Conservation (phyloP, 2,888 invertebrate species). For the Cepaea hortensis region DNA sequence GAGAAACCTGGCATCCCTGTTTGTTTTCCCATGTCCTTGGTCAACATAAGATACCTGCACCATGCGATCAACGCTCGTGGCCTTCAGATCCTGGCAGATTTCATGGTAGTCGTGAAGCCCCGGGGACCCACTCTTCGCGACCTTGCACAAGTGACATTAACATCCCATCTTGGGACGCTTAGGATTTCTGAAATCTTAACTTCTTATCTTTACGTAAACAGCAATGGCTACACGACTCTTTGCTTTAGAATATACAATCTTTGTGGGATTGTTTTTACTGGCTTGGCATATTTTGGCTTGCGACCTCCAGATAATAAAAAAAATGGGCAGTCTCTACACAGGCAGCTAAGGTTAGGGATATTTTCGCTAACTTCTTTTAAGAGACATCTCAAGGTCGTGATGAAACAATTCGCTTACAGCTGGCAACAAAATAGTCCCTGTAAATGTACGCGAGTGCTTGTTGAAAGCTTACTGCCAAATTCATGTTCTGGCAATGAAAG, state of each 20-base stretch:
- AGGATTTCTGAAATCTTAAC: too few relatives aligned
- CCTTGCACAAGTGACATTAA: background rate
- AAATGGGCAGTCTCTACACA: too few relatives aligned
- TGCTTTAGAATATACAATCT: too few relatives aligned
- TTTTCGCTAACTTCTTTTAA: background rate
- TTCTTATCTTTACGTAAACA: too few relatives aligned
- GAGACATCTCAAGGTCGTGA: background rate
- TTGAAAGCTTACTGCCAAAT: too few relatives aligned
- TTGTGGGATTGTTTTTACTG: too few relatives aligned
- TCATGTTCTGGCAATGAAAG: too few relatives aligned
- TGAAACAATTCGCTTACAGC: background rate
- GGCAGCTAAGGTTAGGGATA: background rate
- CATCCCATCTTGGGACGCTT: background rate
- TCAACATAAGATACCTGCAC: constrained; percentile 9
- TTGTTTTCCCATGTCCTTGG: constrained; percentile 9
- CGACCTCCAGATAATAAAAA: too few relatives aligned
- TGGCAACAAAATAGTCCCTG: too few relatives aligned
- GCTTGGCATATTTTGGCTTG: too few relatives aligned
- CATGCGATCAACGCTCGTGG: background rate
- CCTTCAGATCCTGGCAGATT: constrained; percentile 6
- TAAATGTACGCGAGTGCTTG: too few relatives aligned
- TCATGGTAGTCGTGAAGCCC: background rate
- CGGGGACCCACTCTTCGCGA: background rate
- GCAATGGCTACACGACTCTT: too few relatives aligned
- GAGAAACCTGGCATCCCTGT: background rate